Evolutionary conservation across 2,113 vertebrate genomes (phyloP).

Genomic region (Eptesicus fuscus): DNA sequence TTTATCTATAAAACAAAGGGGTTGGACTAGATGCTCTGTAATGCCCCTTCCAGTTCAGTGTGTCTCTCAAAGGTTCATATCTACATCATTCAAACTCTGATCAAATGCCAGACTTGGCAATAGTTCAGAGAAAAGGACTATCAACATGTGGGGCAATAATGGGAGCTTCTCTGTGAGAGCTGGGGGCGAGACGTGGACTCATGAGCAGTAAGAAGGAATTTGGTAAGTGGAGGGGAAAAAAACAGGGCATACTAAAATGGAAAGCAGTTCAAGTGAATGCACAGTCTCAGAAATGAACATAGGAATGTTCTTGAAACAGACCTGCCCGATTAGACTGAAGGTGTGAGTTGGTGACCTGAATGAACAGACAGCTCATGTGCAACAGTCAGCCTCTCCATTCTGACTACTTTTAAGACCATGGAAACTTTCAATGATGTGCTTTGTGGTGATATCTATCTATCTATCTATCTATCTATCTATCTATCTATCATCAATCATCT

Average conservation of each 20-base stretch:
- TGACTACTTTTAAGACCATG: not conserved
- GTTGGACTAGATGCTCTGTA: not conserved
- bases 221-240: not conserved
- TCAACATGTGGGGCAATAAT: not conserved
- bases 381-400: not conserved
- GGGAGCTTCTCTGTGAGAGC: not conserved
- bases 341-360: not conserved
- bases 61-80: conserved; percentile 46
- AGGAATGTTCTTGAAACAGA: not conserved
- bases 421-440: not conserved
- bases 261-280: not conserved
- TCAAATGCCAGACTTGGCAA: conserved; percentile 52
- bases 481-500: too few species aligned
- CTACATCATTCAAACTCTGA: conserved; percentile 50
- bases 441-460: not conserved
- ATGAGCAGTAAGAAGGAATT: not conserved
- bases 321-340: not conserved
- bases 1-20: conserved; percentile 53
- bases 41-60: conserved; percentile 24
- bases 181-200: not conserved
- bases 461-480: too few species aligned
- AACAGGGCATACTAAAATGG: not conserved
- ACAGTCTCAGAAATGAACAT: not conserved
- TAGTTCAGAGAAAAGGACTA: conserved; percentile 59
- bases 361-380: not conserved